A percentile compares a stretch with the other conserved stretches of the same genome.
phyloP scores from a whole-genome alignment of 2,888 invertebrate genomes.

The Ectropis crepuscularia region DNA sequence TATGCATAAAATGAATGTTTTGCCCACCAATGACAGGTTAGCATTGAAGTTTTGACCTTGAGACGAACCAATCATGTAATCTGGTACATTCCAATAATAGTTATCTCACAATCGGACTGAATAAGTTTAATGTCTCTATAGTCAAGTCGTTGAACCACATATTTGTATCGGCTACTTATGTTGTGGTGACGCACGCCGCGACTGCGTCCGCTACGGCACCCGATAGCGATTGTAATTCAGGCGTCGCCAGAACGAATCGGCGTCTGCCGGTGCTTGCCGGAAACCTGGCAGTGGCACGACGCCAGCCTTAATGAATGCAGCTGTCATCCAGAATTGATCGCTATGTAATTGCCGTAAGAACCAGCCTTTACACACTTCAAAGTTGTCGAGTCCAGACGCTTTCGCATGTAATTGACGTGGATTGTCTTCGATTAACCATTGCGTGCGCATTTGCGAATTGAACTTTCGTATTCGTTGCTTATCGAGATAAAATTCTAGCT shows the following conservation, averaged over 20 bases:
- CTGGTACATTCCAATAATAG: no score
- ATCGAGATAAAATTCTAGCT: conserved; percentile 60
- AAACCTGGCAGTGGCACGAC: conserved; percentile 72
- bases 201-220: conserved; percentile 61
- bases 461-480: conserved; percentile 59
- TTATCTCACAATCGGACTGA: no score
- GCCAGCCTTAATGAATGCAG: conserved; percentile 70
- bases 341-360: conserved; percentile 47
- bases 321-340: conserved; percentile 60
- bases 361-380: conserved; percentile 9
- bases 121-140: not conserved
- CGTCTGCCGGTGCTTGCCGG: conserved; percentile 68
- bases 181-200: conserved; percentile 67
- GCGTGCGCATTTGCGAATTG: conserved; percentile 64
- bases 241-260: conserved; percentile 72
- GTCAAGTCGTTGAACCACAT: conserved; percentile 3
- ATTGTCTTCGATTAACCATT: conserved; percentile 57
- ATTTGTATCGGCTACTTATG: conserved; percentile 41
- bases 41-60: not conserved
- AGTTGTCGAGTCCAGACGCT: conserved; percentile 6
- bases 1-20: not conserved
- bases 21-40: not conserved
- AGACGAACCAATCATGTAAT: no score
- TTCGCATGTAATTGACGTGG: conserved; percentile 61
- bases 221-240: conserved; percentile 72